Base-by-base conservation (phyloP, 1,140 invertebrate species). In the Solenopsis fugax region DNA sequence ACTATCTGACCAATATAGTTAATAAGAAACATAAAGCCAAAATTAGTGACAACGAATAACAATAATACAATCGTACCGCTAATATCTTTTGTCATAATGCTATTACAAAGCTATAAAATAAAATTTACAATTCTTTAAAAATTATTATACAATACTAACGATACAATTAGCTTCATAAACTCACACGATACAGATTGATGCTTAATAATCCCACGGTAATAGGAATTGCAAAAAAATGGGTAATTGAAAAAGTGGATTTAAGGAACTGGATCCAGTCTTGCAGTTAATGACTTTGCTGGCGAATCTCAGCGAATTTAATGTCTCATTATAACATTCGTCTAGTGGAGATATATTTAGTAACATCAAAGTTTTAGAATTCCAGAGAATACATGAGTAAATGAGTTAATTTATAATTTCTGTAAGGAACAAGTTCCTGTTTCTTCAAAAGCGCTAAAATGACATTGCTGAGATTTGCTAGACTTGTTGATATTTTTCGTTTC, bases 311-410 rank as follows among this genome's bases (percentile, higher is more conserved):
- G 98, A 98, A 95, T 98, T 98, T 6, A 99, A 94, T 10, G 98
- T 98, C 95, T 99, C 98, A 88, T 96, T 96, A 91, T 97, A 98
- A 93, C 97, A 97, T 88, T 98, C 98, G 93, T 98, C 97, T 73
- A 97, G 96, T 64, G 98, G 98, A 18, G 98, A 97, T 80, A 98
- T 96, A 95, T 98, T 98, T 2, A 98, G 96, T 92, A 99, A 97
- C 98, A 99, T 99, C 2, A 99, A 95, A 0, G 98, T 99, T 95
- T 99, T 98, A 3, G 98, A 98, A 94, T 98, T 99, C 98, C 13
- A 99, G 95, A 65, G 97, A 98, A 41, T 98, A 98, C 96, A 98
- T 98, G 34, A 99, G 94, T 3, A 99, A 95, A 94, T 98, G 97
- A 0, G 98, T 99, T 3, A 99, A 95, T 93, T 99, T 98, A 3